phyloP scores from a whole-genome alignment of 1,140 invertebrate species.

The Geopemphigus sp. region DNA sequence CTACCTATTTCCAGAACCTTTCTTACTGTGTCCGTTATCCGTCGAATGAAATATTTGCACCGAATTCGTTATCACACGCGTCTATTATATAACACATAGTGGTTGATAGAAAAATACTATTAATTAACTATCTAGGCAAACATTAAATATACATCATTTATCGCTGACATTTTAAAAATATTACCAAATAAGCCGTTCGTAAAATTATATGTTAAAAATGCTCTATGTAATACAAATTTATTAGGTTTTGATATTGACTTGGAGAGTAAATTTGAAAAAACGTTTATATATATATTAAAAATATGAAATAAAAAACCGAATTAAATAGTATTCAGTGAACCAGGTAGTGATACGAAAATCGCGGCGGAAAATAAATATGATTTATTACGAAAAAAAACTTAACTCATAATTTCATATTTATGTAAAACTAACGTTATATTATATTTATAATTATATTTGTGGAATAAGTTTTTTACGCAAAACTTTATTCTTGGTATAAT shows the following conservation, averaged over 20 bases:
- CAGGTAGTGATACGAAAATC: neutral
- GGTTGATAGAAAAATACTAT: neutral
- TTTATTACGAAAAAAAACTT: neutral
- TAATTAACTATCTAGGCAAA: neutral
- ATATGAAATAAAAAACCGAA: neutral
- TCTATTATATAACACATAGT: neutral
- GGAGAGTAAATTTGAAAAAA: too few relatives aligned
- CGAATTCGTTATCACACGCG: neutral
- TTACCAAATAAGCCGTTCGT: too few relatives aligned
- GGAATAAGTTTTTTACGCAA: neutral
- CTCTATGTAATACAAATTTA: too few relatives aligned
- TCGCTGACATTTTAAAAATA: too few relatives aligned
- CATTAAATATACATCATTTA: too few relatives aligned
- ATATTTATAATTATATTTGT: slow-evolving; percentile 10
- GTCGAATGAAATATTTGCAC: neutral
- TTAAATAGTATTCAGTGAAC: neutral
- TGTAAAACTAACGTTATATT: neutral
- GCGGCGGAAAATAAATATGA: neutral
- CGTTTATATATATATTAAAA: too few relatives aligned
- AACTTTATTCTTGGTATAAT: neutral
- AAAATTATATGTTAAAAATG: too few relatives aligned
- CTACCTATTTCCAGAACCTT: neutral
- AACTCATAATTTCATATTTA: neutral
- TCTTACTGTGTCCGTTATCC: neutral
- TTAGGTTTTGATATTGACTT: too few relatives aligned